These are phyloP conservation scores for Psittacus erithacus DNA, from an alignment of 2,113 vertebrate species.

Conservation along the genomic window DNA sequence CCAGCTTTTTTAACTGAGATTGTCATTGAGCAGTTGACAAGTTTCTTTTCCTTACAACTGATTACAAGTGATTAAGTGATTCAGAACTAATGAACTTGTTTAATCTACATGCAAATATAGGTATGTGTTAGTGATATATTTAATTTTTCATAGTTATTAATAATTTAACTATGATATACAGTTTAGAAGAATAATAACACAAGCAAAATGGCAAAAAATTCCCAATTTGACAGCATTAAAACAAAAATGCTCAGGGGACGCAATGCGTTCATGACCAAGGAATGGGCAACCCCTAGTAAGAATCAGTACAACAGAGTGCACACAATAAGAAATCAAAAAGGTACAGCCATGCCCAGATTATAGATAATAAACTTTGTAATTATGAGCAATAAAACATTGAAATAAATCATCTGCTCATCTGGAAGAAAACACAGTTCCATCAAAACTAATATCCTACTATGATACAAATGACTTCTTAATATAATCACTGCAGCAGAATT, in stretches of 20 bases:
- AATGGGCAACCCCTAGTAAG: not conserved
- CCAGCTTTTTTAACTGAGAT: not conserved
- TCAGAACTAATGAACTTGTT: not conserved
- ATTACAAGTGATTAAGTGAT: not conserved
- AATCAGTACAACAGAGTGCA: not conserved
- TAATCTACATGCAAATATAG: not conserved
- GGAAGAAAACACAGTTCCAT: not conserved
- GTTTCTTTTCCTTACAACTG: not conserved
- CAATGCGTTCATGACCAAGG: not conserved
- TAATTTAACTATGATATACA: not conserved
- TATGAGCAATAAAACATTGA: not conserved
- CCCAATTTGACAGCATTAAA: not conserved
- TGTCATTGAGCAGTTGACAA: not conserved
- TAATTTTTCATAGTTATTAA: not conserved
- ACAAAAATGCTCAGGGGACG: rapidly evolving
- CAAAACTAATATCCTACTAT: not conserved
- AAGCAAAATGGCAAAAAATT: not conserved
- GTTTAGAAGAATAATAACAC: not conserved
- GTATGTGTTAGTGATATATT: not conserved
- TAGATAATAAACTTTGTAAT: not conserved
- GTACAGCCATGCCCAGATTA: not conserved
- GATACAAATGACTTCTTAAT: not conserved
- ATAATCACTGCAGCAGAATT: not conserved
- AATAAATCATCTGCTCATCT: not conserved
- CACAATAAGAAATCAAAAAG: not conserved